Conservation (phyloP, 2,113 vertebrate genomes). For the Chroicocephalus ridibundus region DNA sequence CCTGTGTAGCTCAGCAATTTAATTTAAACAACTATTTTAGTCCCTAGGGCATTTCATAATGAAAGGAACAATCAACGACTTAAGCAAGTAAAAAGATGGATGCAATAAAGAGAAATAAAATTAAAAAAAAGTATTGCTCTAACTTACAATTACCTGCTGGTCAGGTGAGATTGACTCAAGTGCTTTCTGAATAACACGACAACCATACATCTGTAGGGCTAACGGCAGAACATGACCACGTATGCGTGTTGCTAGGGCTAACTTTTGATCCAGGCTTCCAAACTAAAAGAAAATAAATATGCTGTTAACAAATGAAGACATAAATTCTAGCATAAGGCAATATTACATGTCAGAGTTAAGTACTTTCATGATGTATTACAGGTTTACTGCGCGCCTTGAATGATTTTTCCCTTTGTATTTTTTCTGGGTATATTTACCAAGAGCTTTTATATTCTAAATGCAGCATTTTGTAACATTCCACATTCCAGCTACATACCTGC, state of each 20-base stretch:
- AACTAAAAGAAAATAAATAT: constrained; percentile 77
- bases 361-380: background rate
- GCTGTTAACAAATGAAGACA: background rate
- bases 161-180: constrained; percentile 97
- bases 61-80: background rate
- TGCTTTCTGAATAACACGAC: constrained; percentile 95
- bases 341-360: background rate
- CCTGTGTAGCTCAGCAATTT: background rate
- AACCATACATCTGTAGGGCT: constrained; percentile 96
- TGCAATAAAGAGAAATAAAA: constrained; percentile 1
- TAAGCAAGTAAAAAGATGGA: background rate
- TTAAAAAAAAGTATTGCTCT: constrained; percentile 56
- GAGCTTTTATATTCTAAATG: background rate
- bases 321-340: background rate
- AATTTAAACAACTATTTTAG: background rate
- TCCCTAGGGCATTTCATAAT: background rate
- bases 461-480: background rate
- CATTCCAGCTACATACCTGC: background rate
- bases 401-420: background rate
- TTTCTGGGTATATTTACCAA: background rate
- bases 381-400: background rate
- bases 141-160: constrained; percentile 99
- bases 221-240: constrained; percentile 92
- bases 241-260: constrained; percentile 92
- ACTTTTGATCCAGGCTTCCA: constrained; percentile 93